Conservation (phyloP, 2,888 invertebrate genomes). For the Galerucella calmariensis region DNA sequence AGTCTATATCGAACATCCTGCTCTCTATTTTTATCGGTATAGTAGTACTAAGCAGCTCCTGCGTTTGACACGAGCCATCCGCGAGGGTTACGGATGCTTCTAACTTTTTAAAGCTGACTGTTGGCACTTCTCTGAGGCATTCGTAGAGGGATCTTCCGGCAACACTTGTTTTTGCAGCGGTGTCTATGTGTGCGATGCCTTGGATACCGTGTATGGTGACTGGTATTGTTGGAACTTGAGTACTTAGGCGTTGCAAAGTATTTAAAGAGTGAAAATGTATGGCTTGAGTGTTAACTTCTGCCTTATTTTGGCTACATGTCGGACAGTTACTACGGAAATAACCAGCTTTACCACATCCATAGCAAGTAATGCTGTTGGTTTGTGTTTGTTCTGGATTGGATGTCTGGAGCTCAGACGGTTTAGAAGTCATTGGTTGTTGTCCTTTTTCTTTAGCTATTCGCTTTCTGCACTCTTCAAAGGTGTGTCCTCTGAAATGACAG, state of each 20-base stretch:
- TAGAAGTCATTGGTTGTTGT: not conserved
- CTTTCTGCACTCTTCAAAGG: conserved; percentile 18
- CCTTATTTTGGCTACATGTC: not conserved
- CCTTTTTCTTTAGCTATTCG: conserved; percentile 17
- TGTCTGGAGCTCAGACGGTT: not conserved
- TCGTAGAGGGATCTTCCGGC: conserved; percentile 20
- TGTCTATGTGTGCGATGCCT: conserved; percentile 30
- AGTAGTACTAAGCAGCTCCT: conserved; percentile 21
- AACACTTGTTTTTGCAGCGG: conserved; percentile 28
- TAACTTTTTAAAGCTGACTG: not conserved
- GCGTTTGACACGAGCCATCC: conserved; percentile 16
- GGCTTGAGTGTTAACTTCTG: not conserved
- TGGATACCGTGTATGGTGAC: conserved; percentile 19
- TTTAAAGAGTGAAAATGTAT: not conserved
- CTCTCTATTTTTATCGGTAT: conserved; percentile 22
- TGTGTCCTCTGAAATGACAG: conserved; percentile 26
- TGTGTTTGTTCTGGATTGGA: not conserved
- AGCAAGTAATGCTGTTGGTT: conserved; percentile 5
- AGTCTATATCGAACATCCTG: conserved; percentile 20
- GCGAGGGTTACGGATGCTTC: conserved; percentile 24
- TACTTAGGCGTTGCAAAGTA: too few relatives aligned
- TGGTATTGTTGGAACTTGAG: conserved; percentile 16
- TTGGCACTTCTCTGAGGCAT: not conserved
- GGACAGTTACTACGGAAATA: conserved; percentile 23
- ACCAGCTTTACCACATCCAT: conserved; percentile 18